These are phyloP conservation scores for Scolopax bukidnonensis DNA, from an alignment of 2,797 vertebrate species.

Conservation along the genomic window DNA sequence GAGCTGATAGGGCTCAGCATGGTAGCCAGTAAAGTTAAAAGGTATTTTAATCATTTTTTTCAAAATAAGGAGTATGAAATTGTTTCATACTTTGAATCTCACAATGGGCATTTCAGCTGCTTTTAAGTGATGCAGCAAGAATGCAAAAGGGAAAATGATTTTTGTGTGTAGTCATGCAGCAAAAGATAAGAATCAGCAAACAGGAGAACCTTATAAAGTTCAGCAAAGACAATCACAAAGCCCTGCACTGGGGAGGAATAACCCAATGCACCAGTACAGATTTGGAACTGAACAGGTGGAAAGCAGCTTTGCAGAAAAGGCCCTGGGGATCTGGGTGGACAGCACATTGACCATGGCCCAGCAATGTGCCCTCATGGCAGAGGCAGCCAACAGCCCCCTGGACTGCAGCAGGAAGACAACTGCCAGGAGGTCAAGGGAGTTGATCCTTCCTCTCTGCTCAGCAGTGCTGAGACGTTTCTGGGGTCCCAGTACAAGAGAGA, in stretches of 20 bases:
- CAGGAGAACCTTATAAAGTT: neutral
- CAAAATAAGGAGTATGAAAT: neutral
- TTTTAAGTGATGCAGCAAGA: neutral
- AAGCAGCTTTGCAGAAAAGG: neutral
- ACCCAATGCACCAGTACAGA: neutral
- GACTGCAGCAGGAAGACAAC: neutral
- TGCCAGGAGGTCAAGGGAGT: neutral
- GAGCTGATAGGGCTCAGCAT: neutral
- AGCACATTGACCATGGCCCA: neutral
- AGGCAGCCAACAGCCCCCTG: neutral
- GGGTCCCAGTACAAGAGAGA: neutral
- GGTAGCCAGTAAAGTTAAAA: neutral
- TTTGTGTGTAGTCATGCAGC: neutral
- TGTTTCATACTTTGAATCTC: neutral
- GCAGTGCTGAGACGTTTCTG: neutral
- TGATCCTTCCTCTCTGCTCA: neutral
- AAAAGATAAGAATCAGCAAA: neutral
- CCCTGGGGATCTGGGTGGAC: neutral
- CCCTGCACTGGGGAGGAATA: neutral
- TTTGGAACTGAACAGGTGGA: neutral
- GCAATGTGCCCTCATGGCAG: neutral
- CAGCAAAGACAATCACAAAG: neutral
- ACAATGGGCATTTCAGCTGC: rapidly evolving
- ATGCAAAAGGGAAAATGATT: neutral
- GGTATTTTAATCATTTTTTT: neutral